Evolutionary conservation across 2,113 vertebrate species (phyloP).

Genomic region (Edolisoma coerulescens): DNA sequence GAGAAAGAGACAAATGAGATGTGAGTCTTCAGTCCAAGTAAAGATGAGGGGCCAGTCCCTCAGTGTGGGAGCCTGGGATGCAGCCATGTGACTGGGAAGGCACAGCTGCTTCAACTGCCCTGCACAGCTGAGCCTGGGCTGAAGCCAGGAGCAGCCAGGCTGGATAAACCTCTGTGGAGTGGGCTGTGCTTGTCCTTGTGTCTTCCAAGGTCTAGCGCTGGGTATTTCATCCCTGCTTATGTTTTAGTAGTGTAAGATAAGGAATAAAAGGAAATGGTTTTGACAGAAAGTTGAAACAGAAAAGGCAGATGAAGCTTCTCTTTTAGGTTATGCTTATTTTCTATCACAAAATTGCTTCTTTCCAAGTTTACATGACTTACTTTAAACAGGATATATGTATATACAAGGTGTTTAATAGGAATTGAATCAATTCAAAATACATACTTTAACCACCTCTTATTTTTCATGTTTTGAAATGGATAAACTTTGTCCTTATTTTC

Average conservation of each 20-base stretch:
- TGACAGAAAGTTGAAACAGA: not conserved
- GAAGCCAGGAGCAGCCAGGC: not conserved
- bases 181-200: not conserved
- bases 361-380: not conserved
- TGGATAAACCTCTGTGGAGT: not conserved
- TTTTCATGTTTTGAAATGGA: not conserved
- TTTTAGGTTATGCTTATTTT: not conserved
- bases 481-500: not conserved
- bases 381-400: not conserved
- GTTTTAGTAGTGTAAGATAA: not conserved
- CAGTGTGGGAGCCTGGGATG: not conserved
- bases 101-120: not conserved
- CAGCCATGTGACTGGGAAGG: not conserved
- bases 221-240: not conserved
- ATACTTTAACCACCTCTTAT: not conserved
- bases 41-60: not conserved
- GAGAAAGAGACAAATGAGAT: not conserved
- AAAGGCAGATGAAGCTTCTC: not conserved
- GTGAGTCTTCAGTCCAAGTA: not conserved
- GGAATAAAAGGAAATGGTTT: not conserved
- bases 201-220: not conserved
- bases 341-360: not conserved
- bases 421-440: not conserved
- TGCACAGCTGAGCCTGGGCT: not conserved
- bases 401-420: not conserved